phyloP scores from a whole-genome alignment of 2,113 vertebrate species.

The Fulmarus glacialis region DNA sequence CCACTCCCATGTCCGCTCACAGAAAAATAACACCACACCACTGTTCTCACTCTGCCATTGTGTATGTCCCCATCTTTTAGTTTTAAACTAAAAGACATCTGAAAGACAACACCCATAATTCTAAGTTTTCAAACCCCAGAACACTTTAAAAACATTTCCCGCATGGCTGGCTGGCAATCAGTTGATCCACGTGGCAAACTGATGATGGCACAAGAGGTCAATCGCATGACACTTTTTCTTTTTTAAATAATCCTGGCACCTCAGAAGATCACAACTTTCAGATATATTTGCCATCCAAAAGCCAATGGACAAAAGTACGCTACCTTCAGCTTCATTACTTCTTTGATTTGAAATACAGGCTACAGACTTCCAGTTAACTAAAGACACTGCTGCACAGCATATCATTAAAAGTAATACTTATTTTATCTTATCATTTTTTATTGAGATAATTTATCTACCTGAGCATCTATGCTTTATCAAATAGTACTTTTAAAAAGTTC shows the following conservation, averaged over 20 bases:
- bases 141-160: neutral
- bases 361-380: neutral
- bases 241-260: neutral
- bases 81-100: neutral
- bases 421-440: neutral
- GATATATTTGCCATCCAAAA: neutral
- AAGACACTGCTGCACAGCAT: neutral
- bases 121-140: neutral
- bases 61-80: neutral
- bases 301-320: neutral
- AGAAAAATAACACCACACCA: neutral
- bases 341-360: neutral
- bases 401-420: neutral
- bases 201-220: neutral
- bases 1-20: neutral
- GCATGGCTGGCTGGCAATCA: neutral
- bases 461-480: neutral
- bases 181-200: neutral
- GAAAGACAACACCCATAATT: neutral
- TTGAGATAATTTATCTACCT: neutral
- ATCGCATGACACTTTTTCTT: accelerated
- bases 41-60: neutral
- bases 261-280: neutral
- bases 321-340: neutral
- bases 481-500: neutral